A percentile compares a stretch with the other conserved stretches of the same genome.
Evolutionary conservation across 92 coral and sea anemone species (phyloP).

Genomic region (Galaxea fascicularis): DNA sequence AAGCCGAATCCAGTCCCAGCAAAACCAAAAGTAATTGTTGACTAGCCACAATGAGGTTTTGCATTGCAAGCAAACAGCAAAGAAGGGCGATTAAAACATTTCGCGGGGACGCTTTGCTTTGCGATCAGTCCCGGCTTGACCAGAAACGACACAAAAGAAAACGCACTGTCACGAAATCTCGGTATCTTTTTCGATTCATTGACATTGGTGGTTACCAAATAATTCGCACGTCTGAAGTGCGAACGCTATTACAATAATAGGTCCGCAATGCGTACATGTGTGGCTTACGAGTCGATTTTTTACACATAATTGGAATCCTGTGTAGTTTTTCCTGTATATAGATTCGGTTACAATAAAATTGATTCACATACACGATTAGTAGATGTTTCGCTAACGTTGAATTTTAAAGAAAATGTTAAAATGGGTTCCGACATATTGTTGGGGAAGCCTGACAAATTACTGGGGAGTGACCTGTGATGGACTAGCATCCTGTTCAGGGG

Average conservation of each 20-base stretch:
- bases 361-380: not conserved
- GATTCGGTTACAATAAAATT: slow-evolving; percentile 2
- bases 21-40: slow-evolving; percentile 57
- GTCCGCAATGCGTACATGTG: no score
- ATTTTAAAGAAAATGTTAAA: not conserved
- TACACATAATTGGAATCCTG: not conserved
- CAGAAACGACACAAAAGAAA: no score
- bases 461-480: slow-evolving; percentile 4
- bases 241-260: slow-evolving; percentile 4
- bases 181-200: slow-evolving; percentile 15
- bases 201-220: slow-evolving; percentile 10
- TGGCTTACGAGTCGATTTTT: not conserved
- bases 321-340: not conserved
- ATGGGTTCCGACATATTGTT: not conserved
- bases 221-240: slow-evolving; percentile 14
- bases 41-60: slow-evolving; percentile 43
- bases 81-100: no score
- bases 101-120: no score
- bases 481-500: not conserved
- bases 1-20: slow-evolving; percentile 30
- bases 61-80: slow-evolving; percentile 36
- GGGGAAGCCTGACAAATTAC: slow-evolving; percentile 3
- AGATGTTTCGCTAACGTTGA: not conserved
- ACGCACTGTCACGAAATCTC: no score
- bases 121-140: no score